Percentiles rank a stretch among this genome's conserved stretches.
Conservation (phyloP, 1,140 invertebrate species). For the Olivierus martensii region DNA sequence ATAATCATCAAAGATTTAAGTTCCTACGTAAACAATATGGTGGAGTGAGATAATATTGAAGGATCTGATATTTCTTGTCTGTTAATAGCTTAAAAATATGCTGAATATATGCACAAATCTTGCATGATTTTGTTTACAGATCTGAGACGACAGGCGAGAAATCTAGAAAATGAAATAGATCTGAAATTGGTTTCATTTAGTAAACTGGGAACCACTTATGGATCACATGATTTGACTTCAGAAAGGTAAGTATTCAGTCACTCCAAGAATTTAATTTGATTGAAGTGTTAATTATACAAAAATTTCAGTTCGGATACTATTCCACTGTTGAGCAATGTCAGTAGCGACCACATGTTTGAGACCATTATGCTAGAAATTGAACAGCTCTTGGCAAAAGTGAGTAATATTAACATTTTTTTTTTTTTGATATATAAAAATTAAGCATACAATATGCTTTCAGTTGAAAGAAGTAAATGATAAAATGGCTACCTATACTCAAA, state of each 20-base stretch:
- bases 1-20: too few species aligned
- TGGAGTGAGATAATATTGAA: too few species aligned
- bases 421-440: too few species aligned
- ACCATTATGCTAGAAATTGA: slow-evolving; percentile 84
- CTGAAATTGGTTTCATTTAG: slow-evolving; percentile 88
- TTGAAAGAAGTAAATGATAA: slow-evolving; percentile 70
- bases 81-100: too few species aligned
- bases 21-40: too few species aligned
- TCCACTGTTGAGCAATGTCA: slow-evolving; percentile 52
- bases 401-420: slow-evolving; percentile 4
- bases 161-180: slow-evolving; percentile 94
- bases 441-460: too few species aligned
- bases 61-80: too few species aligned
- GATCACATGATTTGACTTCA: slow-evolving; percentile 14
- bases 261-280: background rate
- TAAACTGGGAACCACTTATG: slow-evolving; percentile 60
- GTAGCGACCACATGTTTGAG: slow-evolving; percentile 78
- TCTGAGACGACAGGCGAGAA: slow-evolving; percentile 77
- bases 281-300: background rate
- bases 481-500: slow-evolving; percentile 56
- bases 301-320: slow-evolving; percentile 44
- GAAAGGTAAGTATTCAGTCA: slow-evolving; percentile 14
- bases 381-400: slow-evolving; percentile 65
- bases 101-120: too few species aligned
- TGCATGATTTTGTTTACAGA: slow-evolving; percentile 39